A percentile compares a stretch with the other conserved stretches of the same genome.
These are phyloP conservation scores for Neoseiulus cucumeris DNA, from an alignment of 1,140 invertebrate species.

Conservation along the genomic window DNA sequence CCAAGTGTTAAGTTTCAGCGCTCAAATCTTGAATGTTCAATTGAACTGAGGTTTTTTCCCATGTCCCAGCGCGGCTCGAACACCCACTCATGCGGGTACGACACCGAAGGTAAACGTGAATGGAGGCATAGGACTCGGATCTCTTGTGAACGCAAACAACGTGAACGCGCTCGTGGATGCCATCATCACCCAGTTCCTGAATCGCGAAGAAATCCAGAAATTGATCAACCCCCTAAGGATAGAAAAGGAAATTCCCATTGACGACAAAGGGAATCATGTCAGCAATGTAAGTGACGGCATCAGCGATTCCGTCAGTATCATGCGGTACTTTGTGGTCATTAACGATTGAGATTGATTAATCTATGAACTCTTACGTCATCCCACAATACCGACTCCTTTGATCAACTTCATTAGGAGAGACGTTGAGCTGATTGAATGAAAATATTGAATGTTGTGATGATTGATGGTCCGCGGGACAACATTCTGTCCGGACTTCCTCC, in stretches of 20 bases:
- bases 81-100: too few relatives aligned
- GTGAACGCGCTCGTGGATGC: not conserved
- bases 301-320: not conserved
- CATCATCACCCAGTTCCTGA: not conserved
- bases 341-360: not conserved
- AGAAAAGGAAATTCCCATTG: not conserved
- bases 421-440: not conserved
- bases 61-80: too few relatives aligned
- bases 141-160: not conserved
- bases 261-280: slow-evolving; percentile 1
- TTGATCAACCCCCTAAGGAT: not conserved
- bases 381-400: not conserved
- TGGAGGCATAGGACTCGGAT: too few relatives aligned
- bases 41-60: too few relatives aligned
- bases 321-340: not conserved
- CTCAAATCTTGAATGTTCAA: too few relatives aligned
- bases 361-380: not conserved
- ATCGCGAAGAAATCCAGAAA: not conserved
- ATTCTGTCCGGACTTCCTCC: too few relatives aligned
- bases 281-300: not conserved
- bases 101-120: too few relatives aligned
- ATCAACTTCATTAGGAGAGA: not conserved
- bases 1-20: too few relatives aligned
- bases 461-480: not conserved
- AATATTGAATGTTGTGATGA: not conserved